Evolutionary conservation across 1,140 invertebrate species (phyloP), one percentile per base, ranked within the genome.

Genomic region (Bombus ignitus): DNA sequence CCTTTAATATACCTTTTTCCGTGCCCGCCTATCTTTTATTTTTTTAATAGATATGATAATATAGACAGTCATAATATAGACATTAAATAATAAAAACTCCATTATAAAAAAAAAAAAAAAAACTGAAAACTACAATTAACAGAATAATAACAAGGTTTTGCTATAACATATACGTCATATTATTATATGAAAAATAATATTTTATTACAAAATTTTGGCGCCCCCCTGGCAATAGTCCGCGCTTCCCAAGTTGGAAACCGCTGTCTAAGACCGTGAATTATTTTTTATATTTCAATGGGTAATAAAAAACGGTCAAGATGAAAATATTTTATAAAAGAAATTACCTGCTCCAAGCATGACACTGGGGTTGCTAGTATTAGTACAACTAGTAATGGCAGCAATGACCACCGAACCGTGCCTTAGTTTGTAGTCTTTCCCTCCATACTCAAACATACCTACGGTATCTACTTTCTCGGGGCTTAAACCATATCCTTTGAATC

Each of bases 311-410:
- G 15, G 6, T 66, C 15, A 6, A 65, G 25, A 3, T 8, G 12
- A 57, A 39, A 6, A 59, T 28, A 42, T 32, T 73, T 73, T 22
- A 22, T 5, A 35, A 47, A 42, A 74, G 12, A 28, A 28, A n/a
- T 71, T 94, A 97, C 97, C 97, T 94, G 98, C 98, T 57, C 98
- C 99, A 35, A 99, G 96, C 99, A 99, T 99, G 10, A 99, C 99
- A 88, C 98, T 98, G 0, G 99, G 99, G 94, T 99, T 99, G 86
- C 98, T 98, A 4, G 99, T 99, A 94, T 99, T 99, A 28, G 99
- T 99, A 95, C 99, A 99, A 70, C 98, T 98, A 1, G 99, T 99
- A 88, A 99, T 99, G 37, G 99, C 99, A 0, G 99, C 98, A 90
- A 99, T 99, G 32, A 99, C 98, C 18, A 99, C 98, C 1, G 98